Percentiles rank a stretch among this genome's conserved stretches.
These are phyloP conservation scores for Caradrina clavipalpis DNA, from an alignment of 2,888 invertebrate species.

Conservation along the genomic window DNA sequence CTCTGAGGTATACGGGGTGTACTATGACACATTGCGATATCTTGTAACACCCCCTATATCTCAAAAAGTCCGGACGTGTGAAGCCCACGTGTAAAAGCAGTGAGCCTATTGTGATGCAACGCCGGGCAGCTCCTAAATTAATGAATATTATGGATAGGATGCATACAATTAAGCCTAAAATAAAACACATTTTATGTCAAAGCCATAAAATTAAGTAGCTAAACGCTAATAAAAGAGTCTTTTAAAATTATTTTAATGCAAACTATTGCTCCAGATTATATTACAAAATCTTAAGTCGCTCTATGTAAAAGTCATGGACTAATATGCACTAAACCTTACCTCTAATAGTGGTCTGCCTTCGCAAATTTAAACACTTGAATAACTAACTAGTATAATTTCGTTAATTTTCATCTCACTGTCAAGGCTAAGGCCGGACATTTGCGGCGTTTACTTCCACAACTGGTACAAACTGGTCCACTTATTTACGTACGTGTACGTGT, in stretches of 20 bases:
- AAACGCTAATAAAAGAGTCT: not conserved
- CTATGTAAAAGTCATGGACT: slow-evolving; percentile 25
- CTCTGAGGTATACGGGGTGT: no score
- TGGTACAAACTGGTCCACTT: slow-evolving; percentile 52
- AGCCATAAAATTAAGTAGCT: not conserved
- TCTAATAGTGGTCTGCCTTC: slow-evolving; percentile 38
- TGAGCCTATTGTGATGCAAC: no score
- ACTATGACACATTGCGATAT: no score
- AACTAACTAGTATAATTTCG: slow-evolving; percentile 25
- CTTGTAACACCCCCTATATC: no score
- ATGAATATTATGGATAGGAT: not conserved
- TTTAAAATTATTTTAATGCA: not conserved
- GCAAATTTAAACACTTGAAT: slow-evolving; percentile 22
- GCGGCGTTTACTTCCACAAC: slow-evolving; percentile 64
- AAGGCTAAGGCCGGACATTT: slow-evolving; percentile 55
- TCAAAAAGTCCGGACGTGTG: no score
- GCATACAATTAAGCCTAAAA: not conserved
- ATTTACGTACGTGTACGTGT: slow-evolving; percentile 59
- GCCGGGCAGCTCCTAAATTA: no score
- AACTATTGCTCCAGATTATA: not conserved
- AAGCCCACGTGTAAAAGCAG: no score
- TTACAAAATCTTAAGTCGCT: slow-evolving; percentile 11
- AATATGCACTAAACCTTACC: slow-evolving; percentile 12
- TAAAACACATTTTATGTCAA: not conserved
- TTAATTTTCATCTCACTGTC: slow-evolving; percentile 59